Conservation (phyloP, 1,140 invertebrate species). For the Drosophila varians region DNA sequence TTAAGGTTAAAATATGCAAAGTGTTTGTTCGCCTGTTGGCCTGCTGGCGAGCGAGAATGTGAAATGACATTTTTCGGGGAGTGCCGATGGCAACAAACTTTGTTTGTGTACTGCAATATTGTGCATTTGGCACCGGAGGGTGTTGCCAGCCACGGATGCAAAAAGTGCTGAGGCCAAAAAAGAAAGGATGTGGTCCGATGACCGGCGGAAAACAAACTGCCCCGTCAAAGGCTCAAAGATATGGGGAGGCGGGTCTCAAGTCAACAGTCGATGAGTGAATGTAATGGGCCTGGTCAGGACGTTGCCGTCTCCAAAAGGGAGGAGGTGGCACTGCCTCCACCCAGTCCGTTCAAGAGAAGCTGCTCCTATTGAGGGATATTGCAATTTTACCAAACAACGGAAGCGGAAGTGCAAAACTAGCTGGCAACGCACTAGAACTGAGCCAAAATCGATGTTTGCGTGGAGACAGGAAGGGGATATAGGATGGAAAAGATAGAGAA, state of each 20-base stretch:
- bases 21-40: conserved; percentile 40
- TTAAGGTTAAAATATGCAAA: conserved; percentile 59
- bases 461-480: conserved; percentile 1
- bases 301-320: not conserved
- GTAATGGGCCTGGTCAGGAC: not conserved
- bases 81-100: conserved; percentile 20
- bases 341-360: conserved; percentile 13
- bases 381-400: conserved; percentile 66
- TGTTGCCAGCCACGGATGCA: not conserved
- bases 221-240: conserved; percentile 25
- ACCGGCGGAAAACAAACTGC: conserved; percentile 25
- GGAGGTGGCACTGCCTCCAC: conserved; percentile 4
- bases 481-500: not conserved
- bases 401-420: conserved; percentile 64
- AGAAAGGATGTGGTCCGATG: conserved; percentile 6
- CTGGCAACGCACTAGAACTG: conserved; percentile 38
- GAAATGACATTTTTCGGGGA: conserved; percentile 36
- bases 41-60: conserved; percentile 31
- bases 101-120: conserved; percentile 39
- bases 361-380: conserved; percentile 56
- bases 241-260: conserved; percentile 1
- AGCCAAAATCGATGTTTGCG: conserved; percentile 63
- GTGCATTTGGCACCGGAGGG: conserved; percentile 7
- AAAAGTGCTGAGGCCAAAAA: not conserved
- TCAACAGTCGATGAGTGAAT: conserved; percentile 13